These are phyloP conservation scores for Pocillopora damicornis DNA, from an alignment of 64 coral and sea anemone species.

Conservation along the genomic window DNA sequence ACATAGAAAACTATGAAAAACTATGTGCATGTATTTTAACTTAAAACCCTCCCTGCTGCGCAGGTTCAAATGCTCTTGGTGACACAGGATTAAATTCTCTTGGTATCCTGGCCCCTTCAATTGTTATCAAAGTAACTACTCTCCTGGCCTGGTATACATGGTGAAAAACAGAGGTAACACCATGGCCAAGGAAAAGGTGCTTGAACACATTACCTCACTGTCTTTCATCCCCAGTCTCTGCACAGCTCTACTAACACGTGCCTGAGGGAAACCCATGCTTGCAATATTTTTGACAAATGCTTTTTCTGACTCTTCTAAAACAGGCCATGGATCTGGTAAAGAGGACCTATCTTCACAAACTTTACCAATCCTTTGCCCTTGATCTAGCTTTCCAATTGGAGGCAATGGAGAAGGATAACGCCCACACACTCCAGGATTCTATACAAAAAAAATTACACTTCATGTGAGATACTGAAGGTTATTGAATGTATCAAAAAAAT, in stretches of 20 bases:
- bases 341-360: conserved; percentile 26
- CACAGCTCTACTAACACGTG: conserved; percentile 82
- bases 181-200: neutral
- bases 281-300: conserved; percentile 59
- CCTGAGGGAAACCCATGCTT: conserved; percentile 74
- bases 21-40: too few species aligned
- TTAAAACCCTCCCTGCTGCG: too few species aligned
- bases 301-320: conserved; percentile 54
- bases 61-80: too few species aligned
- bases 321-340: conserved; percentile 70
- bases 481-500: too few species aligned
- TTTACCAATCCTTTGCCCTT: neutral
- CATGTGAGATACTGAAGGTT: too few species aligned
- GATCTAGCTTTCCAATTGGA: conserved; percentile 26
- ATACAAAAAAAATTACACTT: neutral
- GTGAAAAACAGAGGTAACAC: neutral
- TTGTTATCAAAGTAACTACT: too few species aligned
- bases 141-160: too few species aligned
- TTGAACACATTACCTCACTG: conserved; percentile 55
- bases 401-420: conserved; percentile 64
- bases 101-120: too few species aligned
- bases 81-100: too few species aligned
- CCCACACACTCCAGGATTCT: conserved; percentile 13
- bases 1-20: too few species aligned
- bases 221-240: conserved; percentile 85